Evolutionary conservation across 2,797 vertebrate genomes (phyloP).

Genomic region (Aotus griseimembra): DNA sequence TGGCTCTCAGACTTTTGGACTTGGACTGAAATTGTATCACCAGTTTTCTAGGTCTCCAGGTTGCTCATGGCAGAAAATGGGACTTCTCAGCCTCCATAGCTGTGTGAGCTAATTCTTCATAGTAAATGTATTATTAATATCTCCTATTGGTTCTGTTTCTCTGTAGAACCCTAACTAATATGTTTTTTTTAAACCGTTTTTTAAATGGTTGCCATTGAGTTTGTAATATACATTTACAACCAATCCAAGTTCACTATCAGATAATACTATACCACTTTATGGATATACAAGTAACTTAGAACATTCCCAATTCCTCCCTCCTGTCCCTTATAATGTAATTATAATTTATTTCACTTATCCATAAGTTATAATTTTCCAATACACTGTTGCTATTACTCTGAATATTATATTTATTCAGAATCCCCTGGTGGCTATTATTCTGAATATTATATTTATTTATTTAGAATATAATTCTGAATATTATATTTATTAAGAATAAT

Average conservation of each 20-base stretch:
- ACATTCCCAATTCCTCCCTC: not conserved
- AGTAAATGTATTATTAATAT: not conserved
- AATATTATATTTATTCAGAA: not conserved
- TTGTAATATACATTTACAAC: not conserved
- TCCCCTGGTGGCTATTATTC: too few species aligned
- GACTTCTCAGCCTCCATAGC: not conserved
- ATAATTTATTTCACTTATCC: not conserved
- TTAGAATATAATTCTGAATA: too few species aligned
- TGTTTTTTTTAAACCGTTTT: not conserved
- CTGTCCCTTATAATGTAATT: not conserved
- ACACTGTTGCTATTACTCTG: not conserved
- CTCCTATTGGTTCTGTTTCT: not conserved
- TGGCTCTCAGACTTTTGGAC: not conserved
- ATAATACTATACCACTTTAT: not conserved
- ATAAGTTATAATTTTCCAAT: not conserved
- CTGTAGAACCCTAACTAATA: not conserved
- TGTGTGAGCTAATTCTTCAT: not conserved
- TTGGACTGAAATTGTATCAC: not conserved
- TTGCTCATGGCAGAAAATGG: not conserved
- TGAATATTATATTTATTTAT: too few species aligned
- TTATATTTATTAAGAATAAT: too few species aligned
- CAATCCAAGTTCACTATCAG: not conserved
- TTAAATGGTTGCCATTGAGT: not conserved
- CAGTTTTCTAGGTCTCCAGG: not conserved
- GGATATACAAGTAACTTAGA: not conserved